Evolutionary conservation across 2,113 vertebrate genomes (phyloP).

Genomic region (Danionella cerebrum): DNA sequence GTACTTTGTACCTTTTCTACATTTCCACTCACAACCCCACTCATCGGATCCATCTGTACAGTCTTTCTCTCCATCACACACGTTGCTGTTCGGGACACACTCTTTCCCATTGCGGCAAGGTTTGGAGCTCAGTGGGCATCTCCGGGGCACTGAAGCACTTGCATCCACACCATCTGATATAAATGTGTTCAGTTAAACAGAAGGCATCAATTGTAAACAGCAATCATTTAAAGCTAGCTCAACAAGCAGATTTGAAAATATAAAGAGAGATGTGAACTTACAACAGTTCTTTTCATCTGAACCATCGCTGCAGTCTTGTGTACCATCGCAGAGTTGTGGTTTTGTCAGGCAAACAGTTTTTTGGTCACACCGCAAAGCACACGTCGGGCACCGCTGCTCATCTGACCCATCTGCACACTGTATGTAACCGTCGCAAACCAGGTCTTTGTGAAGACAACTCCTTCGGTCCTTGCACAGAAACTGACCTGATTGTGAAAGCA

Average conservation of each 20-base stretch:
- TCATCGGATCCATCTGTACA: constrained; percentile 79
- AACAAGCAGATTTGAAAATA: background rate
- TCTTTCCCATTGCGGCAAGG: constrained; percentile 58
- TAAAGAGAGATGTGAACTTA: background rate
- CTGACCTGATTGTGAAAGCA: constrained; percentile 44
- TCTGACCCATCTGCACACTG: constrained; percentile 78
- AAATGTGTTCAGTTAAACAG: background rate
- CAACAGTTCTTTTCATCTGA: constrained; percentile 56
- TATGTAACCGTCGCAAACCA: constrained; percentile 66
- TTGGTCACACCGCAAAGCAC: constrained; percentile 50
- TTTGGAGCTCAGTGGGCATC: constrained; percentile 45
- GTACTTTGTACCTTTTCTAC: constrained; percentile 49
- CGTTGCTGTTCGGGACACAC: constrained; percentile 62
- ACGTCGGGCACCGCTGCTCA: constrained; percentile 60
- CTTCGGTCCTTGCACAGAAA: constrained; percentile 67
- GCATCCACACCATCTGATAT: background rate
- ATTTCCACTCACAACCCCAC: constrained; percentile 48
- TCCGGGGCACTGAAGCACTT: background rate
- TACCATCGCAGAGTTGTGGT: constrained; percentile 69
- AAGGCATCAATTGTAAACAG: no score
- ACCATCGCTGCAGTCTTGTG: constrained; percentile 72
- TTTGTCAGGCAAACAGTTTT: constrained; percentile 58
- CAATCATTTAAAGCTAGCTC: no score
- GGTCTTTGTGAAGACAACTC: constrained; percentile 49
- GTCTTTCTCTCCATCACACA: constrained; percentile 71